Percentiles rank a stretch among this genome's conserved stretches.
phyloP scores from a whole-genome alignment of 2,888 invertebrate species.

The Neoaliturus tenellus region DNA sequence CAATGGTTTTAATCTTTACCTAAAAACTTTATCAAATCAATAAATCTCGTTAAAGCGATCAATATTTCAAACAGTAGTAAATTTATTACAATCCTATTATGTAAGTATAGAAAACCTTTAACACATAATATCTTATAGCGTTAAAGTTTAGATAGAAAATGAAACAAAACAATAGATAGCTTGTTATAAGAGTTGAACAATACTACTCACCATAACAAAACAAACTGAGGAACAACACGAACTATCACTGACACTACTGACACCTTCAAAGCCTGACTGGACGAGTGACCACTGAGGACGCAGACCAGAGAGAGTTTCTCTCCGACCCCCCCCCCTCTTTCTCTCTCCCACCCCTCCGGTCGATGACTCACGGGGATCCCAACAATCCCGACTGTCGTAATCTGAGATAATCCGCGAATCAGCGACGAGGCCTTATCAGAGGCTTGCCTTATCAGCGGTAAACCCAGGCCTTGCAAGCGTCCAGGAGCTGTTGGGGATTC shows the following conservation, averaged over 20 bases:
- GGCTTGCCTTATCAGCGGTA: not conserved
- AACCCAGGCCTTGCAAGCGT: not conserved
- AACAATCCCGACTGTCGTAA: not conserved
- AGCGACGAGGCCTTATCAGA: not conserved
- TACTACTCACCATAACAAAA: conserved; percentile 16
- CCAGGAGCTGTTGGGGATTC: no score
- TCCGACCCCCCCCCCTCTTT: not conserved
- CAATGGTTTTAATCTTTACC: no score
- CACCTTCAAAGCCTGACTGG: not conserved
- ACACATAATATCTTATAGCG: not conserved
- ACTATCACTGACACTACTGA: not conserved
- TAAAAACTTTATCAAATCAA: no score
- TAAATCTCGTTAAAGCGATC: no score
- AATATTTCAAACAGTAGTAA: no score
- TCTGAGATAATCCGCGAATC: not conserved
- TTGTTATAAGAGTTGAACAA: no score
- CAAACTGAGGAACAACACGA: not conserved
- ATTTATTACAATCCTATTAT: no score
- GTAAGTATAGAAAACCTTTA: no score
- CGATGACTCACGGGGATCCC: not conserved
- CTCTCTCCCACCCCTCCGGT: not conserved
- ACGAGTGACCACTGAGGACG: no score
- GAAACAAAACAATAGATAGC: no score
- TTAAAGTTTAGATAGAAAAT: no score
- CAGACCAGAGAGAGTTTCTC: not conserved